Conservation (phyloP, 1,140 invertebrate genomes). For the Drosophila willistoni region DNA sequence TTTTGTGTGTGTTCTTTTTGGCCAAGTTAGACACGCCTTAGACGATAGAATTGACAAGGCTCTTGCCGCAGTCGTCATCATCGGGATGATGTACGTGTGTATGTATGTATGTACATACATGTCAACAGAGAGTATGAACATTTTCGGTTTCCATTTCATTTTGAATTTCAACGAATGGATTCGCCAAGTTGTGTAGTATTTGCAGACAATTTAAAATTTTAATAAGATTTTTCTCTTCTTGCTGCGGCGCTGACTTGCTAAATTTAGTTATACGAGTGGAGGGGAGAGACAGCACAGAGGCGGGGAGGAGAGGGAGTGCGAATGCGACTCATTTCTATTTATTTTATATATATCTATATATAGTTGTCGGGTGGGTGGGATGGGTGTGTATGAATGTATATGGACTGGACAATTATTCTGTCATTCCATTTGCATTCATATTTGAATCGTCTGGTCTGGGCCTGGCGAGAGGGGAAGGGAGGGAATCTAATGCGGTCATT, state of each 20-base stretch:
- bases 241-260: slow-evolving; percentile 37
- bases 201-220: slow-evolving; percentile 79
- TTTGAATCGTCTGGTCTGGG: slow-evolving; percentile 7
- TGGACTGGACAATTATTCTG: slow-evolving; percentile 43
- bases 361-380: not conserved
- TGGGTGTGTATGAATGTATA: slow-evolving; percentile 1
- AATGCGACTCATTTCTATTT: slow-evolving; percentile 11
- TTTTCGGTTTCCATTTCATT: slow-evolving; percentile 71
- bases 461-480: too few species aligned
- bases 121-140: not conserved
- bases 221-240: slow-evolving; percentile 56
- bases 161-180: slow-evolving; percentile 53
- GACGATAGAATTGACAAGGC: slow-evolving; percentile 59
- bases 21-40: slow-evolving; percentile 70
- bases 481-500: slow-evolving; percentile 63
- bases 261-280: slow-evolving; percentile 51
- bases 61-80: slow-evolving; percentile 26
- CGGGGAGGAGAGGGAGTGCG: too few species aligned
- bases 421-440: slow-evolving; percentile 29
- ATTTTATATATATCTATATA: slow-evolving; percentile 16
- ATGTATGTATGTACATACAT: not conserved
- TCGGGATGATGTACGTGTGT: slow-evolving; percentile 17
- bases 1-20: slow-evolving; percentile 45
- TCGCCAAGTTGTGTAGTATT: slow-evolving; percentile 39
- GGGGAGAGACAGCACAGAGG: not conserved